Conservation (phyloP, 2,113 vertebrate species). For the Myotis davidii region DNA sequence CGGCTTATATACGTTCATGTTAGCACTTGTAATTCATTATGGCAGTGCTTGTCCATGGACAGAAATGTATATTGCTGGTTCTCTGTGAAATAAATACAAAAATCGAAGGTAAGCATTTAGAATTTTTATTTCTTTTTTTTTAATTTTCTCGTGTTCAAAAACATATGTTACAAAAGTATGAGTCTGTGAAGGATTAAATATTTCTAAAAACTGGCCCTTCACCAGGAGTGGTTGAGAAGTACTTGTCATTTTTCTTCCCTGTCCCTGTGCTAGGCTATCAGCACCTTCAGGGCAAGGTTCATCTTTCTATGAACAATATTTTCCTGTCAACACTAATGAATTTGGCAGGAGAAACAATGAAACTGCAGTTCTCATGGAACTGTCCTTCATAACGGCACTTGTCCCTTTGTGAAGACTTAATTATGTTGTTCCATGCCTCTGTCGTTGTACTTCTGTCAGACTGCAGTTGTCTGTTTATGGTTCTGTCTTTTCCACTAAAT, state of each 20-base stretch:
- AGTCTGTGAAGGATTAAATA: not conserved
- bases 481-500: not conserved
- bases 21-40: not conserved
- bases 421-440: not conserved
- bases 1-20: not conserved
- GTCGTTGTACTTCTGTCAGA: not conserved
- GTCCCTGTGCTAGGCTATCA: not conserved
- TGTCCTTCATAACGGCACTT: not conserved
- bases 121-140: slow-evolving; percentile 17
- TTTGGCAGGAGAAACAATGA: not conserved
- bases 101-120: not conserved
- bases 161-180: not conserved
- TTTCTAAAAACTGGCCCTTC: not conserved
- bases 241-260: not conserved
- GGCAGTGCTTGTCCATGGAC: not conserved
- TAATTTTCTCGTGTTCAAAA: not conserved
- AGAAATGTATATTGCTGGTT: not conserved
- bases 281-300: not conserved
- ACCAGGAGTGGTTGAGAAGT: not conserved
- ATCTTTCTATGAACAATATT: not conserved
- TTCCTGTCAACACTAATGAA: not conserved
- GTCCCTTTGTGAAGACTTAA: slow-evolving; percentile 25
- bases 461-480: not conserved
- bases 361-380: not conserved
- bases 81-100: not conserved